Base-by-base conservation (phyloP, 2,888 invertebrate species). In the Molanna angustata region DNA sequence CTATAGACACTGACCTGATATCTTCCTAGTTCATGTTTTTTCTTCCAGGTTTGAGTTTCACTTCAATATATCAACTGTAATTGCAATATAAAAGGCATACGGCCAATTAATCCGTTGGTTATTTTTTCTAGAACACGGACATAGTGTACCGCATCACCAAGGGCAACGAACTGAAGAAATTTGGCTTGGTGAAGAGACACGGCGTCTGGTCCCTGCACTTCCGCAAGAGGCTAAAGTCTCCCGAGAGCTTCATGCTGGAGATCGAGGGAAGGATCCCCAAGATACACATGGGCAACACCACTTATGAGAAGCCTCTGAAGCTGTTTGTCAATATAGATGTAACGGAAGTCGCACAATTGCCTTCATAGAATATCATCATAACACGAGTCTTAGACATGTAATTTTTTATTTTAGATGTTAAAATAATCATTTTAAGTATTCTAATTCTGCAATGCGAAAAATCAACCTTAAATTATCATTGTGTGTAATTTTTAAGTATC, bases 161-260 rank as follows among this genome's bases (percentile, higher is more conserved):
- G 49, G 82, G 83, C 18, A 82, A 83, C 65, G 78, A 81, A 60
- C 66, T 70, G 19, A 74, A 75, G 40, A 72, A 77, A 55, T 80
- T 84, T 63, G 80, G 83, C 58, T 67, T 84, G 63, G 68, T 76
- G 6, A 73, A 76, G 57, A 78, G 76, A 57, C 73, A 77, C 62
- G 80, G 79, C 3, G 71, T 82, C 2, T 82, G 80, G 79, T 78
- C 79, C 1, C 65, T 84, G 16, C 82, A 83, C 62, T 83, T 84
- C 69, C 73, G 71, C 46, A 70, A 74, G 58, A 72, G 80, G 54
- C 66, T 83, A 32, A 77, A 78, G 62, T 67, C 70, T 33, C 73
- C 80, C 1, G 78, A 72, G 1, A 69, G 71, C 6, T 83, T 80
- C 65, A 71, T 78, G 39, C 62, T 84, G 51, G 71, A 79, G 41